Conservation (phyloP, 1,140 invertebrate genomes). For the Drosophila mayri region DNA sequence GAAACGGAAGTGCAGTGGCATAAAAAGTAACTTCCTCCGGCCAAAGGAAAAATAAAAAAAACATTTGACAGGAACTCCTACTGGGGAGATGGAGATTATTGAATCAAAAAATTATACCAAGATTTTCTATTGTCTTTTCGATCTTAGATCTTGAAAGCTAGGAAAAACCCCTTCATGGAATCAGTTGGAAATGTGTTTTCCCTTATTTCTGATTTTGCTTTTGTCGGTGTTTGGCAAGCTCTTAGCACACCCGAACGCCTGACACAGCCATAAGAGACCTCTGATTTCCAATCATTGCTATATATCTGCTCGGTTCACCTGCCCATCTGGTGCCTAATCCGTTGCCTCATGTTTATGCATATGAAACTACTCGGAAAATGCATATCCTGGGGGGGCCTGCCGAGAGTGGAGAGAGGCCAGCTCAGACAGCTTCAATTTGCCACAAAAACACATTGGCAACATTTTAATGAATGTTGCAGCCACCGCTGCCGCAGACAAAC, state of each 20-base stretch:
- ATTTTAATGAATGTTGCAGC: constrained; percentile 80
- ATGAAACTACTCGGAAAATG: constrained; percentile 65
- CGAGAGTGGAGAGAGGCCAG: constrained; percentile 19
- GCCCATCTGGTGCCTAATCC: constrained; percentile 53
- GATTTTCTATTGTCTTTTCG: too few relatives aligned
- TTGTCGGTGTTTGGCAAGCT: neutral
- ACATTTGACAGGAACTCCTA: too few relatives aligned
- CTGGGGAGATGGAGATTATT: neutral
- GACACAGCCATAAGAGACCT: constrained; percentile 33
- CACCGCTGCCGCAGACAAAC: constrained; percentile 56
- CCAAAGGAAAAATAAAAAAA: neutral
- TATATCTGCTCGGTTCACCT: constrained; percentile 13
- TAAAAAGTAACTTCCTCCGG: neutral
- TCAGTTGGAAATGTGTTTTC: neutral
- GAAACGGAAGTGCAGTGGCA: constrained; percentile 18
- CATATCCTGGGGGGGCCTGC: constrained; percentile 43
- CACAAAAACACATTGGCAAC: constrained; percentile 83
- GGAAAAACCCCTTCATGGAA: neutral
- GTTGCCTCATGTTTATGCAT: constrained; percentile 52
- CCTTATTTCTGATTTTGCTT: neutral
- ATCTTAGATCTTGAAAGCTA: neutral
- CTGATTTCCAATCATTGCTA: constrained; percentile 47
- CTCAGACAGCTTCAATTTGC: constrained; percentile 77
- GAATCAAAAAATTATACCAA: neutral
- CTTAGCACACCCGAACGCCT: neutral